phyloP scores from a whole-genome alignment of 2,888 invertebrate species.

The Torymus texanus region DNA sequence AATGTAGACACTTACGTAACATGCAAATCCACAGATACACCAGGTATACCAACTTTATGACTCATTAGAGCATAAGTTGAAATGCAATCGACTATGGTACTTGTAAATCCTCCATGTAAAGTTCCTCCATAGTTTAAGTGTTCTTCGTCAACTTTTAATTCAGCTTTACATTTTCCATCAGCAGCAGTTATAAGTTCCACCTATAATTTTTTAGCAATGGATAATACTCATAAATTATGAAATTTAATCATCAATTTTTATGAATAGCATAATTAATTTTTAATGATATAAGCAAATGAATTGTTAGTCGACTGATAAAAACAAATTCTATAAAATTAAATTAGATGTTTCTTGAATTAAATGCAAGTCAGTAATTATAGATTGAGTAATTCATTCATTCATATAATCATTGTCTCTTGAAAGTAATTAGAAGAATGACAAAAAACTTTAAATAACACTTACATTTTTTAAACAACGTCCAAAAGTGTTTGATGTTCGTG shows the following conservation, averaged over 20 bases:
- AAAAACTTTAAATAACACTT: conserved; percentile 53
- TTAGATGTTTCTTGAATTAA: too few relatives aligned
- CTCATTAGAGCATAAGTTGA: conserved; percentile 88
- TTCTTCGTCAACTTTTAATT: conserved; percentile 84
- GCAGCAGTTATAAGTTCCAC: conserved; percentile 78
- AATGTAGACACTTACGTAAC: conserved; percentile 79
- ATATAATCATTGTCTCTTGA: too few relatives aligned
- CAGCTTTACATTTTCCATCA: conserved; percentile 85
- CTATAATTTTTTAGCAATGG: conserved; percentile 62
- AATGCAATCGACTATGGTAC: conserved; percentile 85
- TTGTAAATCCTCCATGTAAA: conserved; percentile 91
- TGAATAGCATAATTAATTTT: too few relatives aligned
- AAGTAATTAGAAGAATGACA: not conserved
- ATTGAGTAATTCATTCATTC: too few relatives aligned
- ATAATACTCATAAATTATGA: not conserved
- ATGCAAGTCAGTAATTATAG: too few relatives aligned
- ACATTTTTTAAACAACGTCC: conserved; percentile 76
- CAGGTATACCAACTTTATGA: conserved; percentile 80
- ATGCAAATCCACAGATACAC: conserved; percentile 89
- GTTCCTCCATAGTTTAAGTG: conserved; percentile 85
- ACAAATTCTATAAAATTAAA: too few relatives aligned
- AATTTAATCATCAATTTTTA: too few relatives aligned
- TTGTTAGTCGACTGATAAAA: too few relatives aligned
- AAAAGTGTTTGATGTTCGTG: conserved; percentile 72
- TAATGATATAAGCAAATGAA: too few relatives aligned